phyloP scores from a whole-genome alignment of 2,797 vertebrate species.

The Sebastes matsubarae region DNA sequence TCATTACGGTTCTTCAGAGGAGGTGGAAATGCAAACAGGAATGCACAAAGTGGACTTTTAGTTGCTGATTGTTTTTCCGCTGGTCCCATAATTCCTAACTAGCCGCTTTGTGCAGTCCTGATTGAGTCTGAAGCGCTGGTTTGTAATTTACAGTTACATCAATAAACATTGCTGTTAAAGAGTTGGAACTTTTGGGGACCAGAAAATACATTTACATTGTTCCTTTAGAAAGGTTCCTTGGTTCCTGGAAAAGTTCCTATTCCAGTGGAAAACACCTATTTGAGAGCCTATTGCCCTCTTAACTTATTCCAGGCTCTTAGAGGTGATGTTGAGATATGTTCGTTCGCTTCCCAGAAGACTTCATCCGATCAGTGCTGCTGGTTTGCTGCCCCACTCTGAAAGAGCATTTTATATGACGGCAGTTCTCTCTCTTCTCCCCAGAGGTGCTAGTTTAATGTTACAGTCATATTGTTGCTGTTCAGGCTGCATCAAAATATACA shows the following conservation, averaged over 20 bases:
- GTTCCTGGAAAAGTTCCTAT: neutral
- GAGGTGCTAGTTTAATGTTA: constrained; percentile 4
- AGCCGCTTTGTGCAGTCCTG: neutral
- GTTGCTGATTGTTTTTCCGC: neutral
- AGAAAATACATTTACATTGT: neutral
- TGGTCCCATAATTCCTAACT: neutral
- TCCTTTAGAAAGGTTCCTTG: neutral
- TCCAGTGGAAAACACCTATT: neutral
- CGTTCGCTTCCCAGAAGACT: constrained; percentile 50
- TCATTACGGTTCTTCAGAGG: neutral
- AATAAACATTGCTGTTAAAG: neutral
- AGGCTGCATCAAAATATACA: neutral
- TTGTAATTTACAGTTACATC: constrained; percentile 6
- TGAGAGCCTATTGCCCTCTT: neutral
- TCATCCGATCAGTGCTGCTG: constrained; percentile 34
- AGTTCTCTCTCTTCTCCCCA: constrained; percentile 4
- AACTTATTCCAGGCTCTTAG: neutral
- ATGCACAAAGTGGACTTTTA: neutral
- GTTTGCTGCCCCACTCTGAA: neutral
- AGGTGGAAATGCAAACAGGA: neutral
- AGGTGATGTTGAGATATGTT: constrained; percentile 38
- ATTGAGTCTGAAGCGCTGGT: neutral
- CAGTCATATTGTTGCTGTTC: constrained; percentile 1
- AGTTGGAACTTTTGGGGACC: neutral
- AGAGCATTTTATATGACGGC: constrained; percentile 28